Conservation (phyloP, 2,888 invertebrate species). For the Smittia aterrima region DNA sequence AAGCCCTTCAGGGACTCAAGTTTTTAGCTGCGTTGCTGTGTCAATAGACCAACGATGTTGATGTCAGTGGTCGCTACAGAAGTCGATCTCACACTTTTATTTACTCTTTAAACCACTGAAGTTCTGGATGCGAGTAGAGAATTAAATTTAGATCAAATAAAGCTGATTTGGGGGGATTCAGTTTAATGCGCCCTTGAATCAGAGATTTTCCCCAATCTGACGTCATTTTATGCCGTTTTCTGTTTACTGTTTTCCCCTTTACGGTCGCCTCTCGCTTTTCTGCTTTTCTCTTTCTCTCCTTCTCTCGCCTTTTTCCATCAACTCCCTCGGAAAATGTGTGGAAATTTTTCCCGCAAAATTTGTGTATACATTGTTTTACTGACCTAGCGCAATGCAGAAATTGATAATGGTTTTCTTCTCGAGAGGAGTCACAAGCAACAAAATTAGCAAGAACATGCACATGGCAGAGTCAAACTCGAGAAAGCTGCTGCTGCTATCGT, state of each 20-base stretch:
- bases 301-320: not conserved
- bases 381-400: conserved; percentile 34
- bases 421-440: not conserved
- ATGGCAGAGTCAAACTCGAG: not conserved
- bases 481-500: too few relatives aligned
- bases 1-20: not conserved
- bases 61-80: not conserved
- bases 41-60: too few relatives aligned
- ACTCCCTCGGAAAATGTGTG: conserved; percentile 17
- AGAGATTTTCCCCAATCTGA: conserved; percentile 3
- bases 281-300: not conserved
- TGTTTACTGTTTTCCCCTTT: conserved; percentile 8
- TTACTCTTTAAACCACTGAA: not conserved
- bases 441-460: not conserved
- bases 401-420: conserved; percentile 30
- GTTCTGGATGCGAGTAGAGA: not conserved
- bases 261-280: not conserved
- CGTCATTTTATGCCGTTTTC: conserved; percentile 1
- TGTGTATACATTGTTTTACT: conserved; percentile 25
- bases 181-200: not conserved
- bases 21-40: not conserved
- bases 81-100: too few relatives aligned
- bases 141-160: too few relatives aligned
- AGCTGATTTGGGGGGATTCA: too few relatives aligned
- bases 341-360: conserved; percentile 23